A percentile compares a stretch with the other conserved stretches of the same genome.
Conservation (phyloP, 2,113 vertebrate genomes). For the Apteryx mantelli region DNA sequence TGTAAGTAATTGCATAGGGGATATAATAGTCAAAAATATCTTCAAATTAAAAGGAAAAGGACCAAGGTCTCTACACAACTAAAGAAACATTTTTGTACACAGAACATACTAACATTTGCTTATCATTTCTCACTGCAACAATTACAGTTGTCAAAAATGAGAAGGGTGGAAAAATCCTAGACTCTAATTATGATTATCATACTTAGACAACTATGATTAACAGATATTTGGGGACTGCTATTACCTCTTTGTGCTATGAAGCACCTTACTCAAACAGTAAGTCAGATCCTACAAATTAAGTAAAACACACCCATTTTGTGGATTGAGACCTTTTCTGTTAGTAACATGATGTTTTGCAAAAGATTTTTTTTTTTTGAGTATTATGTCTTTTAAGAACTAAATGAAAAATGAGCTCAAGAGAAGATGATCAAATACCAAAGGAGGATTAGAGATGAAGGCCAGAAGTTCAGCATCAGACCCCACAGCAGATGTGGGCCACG, state of each 20-base stretch:
- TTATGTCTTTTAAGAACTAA: background rate
- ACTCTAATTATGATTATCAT: background rate
- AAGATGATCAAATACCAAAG: background rate
- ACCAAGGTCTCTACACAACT: background rate
- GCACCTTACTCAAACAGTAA: background rate
- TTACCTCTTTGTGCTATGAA: background rate
- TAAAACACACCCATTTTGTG: background rate
- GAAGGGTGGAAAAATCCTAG: background rate
- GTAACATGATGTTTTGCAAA: background rate
- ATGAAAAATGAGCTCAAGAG: background rate
- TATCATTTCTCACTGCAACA: background rate
- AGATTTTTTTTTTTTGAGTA: background rate
- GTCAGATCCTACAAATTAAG: background rate
- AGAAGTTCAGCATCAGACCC: background rate
- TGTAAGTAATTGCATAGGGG: background rate
- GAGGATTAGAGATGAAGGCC: background rate
- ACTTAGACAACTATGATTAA: background rate
- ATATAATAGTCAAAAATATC: background rate
- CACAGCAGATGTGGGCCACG: background rate
- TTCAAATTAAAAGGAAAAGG: background rate
- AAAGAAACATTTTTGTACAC: too few species aligned
- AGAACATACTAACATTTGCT: fast-evolving
- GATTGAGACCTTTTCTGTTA: background rate
- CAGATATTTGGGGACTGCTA: background rate
- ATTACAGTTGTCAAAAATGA: background rate